Conservation (phyloP, 2,113 vertebrate species). For the Motacilla tschutschensis region DNA sequence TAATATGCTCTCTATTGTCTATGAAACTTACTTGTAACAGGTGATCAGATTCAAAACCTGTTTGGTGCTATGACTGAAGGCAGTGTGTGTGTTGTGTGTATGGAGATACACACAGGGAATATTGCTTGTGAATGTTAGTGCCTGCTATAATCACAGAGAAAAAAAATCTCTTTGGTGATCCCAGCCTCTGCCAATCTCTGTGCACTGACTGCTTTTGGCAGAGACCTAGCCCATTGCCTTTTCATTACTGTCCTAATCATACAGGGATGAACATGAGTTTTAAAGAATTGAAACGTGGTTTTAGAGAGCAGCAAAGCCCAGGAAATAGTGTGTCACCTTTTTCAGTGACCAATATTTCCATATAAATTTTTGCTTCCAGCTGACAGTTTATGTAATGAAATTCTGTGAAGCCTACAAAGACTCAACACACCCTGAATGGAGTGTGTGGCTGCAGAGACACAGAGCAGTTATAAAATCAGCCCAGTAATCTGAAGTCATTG, state of each 20-base stretch:
- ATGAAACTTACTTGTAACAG: not conserved
- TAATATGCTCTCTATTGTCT: not conserved
- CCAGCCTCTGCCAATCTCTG: not conserved
- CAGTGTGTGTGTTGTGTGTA: not conserved
- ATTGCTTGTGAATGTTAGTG: not conserved
- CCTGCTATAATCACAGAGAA: not conserved
- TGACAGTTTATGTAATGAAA: not conserved
- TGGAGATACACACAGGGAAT: not conserved
- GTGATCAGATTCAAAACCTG: not conserved
- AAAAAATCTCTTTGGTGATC: not conserved
- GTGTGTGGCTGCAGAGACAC: not conserved
- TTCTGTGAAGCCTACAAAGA: not conserved
- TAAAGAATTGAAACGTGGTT: not conserved
- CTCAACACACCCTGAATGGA: not conserved
- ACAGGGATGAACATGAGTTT: not conserved
- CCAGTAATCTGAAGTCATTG: not conserved
- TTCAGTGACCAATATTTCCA: not conserved
- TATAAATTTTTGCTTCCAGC: not conserved
- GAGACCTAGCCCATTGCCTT: not conserved
- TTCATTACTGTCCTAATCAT: not conserved
- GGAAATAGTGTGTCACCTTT: not conserved
- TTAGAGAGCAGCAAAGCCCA: not conserved
- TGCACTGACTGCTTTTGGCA: not conserved
- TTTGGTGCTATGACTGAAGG: not conserved
- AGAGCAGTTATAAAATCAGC: not conserved